These are phyloP conservation scores for Lates japonicus DNA, from an alignment of 2,797 vertebrate species.

Conservation along the genomic window DNA sequence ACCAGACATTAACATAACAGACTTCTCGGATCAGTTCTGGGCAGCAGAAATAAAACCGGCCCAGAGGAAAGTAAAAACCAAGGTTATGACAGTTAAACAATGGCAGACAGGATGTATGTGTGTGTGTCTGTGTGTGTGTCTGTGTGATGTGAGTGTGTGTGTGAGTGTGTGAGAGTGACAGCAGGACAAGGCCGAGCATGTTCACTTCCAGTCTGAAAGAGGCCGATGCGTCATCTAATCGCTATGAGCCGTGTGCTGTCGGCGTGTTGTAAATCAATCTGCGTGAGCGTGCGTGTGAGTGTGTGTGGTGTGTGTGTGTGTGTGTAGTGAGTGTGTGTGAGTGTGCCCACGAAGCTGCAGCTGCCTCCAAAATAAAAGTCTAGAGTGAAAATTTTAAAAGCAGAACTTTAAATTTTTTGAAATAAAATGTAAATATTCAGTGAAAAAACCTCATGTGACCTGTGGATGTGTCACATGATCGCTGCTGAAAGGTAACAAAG, in stretches of 20 bases:
- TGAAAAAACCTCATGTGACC: background rate
- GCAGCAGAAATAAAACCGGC: background rate
- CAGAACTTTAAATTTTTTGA: background rate
- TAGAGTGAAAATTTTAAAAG: background rate
- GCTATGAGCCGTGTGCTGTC: slow-evolving; percentile 38
- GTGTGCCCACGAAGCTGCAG: background rate
- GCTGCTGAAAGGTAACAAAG: background rate
- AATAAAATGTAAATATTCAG: background rate
- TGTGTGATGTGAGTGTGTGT: slow-evolving; percentile 24
- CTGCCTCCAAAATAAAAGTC: background rate
- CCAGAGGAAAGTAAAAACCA: slow-evolving; percentile 37
- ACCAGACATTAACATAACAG: background rate
- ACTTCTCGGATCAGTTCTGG: slow-evolving; percentile 6
- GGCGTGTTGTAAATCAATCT: slow-evolving; percentile 33
- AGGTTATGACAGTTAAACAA: slow-evolving; percentile 27
- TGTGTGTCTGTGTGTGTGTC: slow-evolving; percentile 28
- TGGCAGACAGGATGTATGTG: slow-evolving; percentile 32
- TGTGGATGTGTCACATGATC: background rate
- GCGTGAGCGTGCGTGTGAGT: slow-evolving; percentile 13
- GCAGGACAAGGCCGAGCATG: slow-evolving; percentile 48
- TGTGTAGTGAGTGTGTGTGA: background rate
- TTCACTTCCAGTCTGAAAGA: slow-evolving; percentile 52
- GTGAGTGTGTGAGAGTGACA: slow-evolving; percentile 11
- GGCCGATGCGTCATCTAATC: slow-evolving; percentile 52
- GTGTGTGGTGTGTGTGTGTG: slow-evolving; percentile 5